A percentile compares a stretch with the other conserved stretches of the same genome.
phyloP scores from a whole-genome alignment of 2,888 invertebrate genomes.

The Poecilobothrus nobilitatus region DNA sequence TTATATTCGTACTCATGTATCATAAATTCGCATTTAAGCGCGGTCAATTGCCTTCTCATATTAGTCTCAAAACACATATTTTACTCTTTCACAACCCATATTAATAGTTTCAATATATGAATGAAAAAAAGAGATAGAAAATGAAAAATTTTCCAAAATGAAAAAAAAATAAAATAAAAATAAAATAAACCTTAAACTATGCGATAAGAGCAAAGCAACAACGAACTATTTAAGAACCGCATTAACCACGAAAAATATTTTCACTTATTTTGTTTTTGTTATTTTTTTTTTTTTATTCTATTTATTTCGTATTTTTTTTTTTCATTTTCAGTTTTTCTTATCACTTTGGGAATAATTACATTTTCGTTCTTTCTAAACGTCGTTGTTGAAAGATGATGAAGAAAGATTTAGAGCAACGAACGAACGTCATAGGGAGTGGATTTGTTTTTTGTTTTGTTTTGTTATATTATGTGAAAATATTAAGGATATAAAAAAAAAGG shows the following conservation, averaged over 20 bases:
- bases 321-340: background rate
- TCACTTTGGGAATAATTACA: constrained; percentile 6
- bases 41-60: constrained; percentile 5
- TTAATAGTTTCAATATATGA: background rate
- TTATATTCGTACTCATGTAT: background rate
- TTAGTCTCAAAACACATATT: constrained; percentile 2
- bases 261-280: background rate
- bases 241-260: background rate
- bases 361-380: background rate
- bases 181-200: background rate
- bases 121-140: background rate
- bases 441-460: too few species aligned
- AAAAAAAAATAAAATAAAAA: background rate
- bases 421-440: too few species aligned
- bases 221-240: background rate
- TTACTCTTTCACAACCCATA: background rate
- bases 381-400: background rate
- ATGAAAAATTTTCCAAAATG: background rate
- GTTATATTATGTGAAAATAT: too few species aligned
- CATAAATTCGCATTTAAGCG: background rate
- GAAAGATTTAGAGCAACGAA: background rate
- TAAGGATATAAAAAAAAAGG: background rate
- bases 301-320: too few species aligned
- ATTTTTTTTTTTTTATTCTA: too few species aligned
- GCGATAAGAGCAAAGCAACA: background rate